Conservation (phyloP, 2,888 invertebrate species). For the Neoitamus cyanurus region DNA sequence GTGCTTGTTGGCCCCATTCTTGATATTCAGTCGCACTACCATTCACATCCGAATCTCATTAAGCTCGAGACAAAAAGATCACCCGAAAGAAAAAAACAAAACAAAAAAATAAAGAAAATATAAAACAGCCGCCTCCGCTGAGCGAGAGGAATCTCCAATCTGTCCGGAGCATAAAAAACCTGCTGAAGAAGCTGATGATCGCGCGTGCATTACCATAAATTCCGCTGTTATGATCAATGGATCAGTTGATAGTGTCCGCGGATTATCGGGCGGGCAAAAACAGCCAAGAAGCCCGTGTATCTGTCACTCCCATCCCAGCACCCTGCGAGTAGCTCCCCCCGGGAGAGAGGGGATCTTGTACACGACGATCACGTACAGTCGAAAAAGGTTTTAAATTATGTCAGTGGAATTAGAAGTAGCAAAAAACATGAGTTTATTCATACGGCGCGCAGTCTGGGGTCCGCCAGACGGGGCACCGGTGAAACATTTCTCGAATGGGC, state of each 20-base stretch:
- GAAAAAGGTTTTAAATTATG: constrained; percentile 19
- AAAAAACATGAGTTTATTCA: neutral
- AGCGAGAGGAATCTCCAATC: too few species aligned
- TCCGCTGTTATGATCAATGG: constrained; percentile 18
- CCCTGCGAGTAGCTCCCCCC: neutral
- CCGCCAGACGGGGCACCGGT: neutral
- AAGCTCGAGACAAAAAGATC: neutral
- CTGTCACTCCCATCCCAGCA: neutral
- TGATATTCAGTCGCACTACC: neutral
- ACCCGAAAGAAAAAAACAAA: neutral
- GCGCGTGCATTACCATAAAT: constrained; percentile 15
- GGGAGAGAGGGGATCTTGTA: neutral
- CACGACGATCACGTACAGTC: neutral
- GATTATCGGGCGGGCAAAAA: neutral
- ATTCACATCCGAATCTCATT: constrained; percentile 17
- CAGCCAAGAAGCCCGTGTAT: neutral
- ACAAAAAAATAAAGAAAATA: neutral
- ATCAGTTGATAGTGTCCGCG: neutral
- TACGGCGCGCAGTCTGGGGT: constrained; percentile 3
- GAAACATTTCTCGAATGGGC: neutral
- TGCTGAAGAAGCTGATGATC: constrained; percentile 12
- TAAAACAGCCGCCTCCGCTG: neutral
- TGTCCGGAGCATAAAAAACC: neutral
- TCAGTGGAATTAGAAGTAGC: constrained; percentile 16
- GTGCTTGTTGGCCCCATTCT: neutral